A percentile compares a stretch with the other conserved stretches of the same genome.
Evolutionary conservation across 1,140 invertebrate species (phyloP).

Genomic region (Globodera rostochiensis): DNA sequence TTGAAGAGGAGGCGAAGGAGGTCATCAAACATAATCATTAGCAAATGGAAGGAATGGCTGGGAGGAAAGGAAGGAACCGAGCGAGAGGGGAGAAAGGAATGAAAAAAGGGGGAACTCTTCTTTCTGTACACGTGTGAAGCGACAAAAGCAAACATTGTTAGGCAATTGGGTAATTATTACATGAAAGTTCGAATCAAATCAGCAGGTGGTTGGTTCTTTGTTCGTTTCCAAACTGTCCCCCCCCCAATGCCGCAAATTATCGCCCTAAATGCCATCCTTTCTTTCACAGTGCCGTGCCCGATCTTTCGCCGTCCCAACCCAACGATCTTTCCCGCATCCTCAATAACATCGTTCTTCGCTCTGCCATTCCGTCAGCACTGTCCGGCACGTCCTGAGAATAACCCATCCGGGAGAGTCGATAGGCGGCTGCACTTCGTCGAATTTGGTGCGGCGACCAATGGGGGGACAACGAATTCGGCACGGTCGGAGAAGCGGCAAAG

Average conservation of each 20-base stretch:
- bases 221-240: too few species aligned
- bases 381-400: constrained; percentile 48
- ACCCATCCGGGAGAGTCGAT: constrained; percentile 18
- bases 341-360: constrained; percentile 36
- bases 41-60: constrained; percentile 12
- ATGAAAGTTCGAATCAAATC: too few species aligned
- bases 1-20: constrained; percentile 5
- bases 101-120: not conserved
- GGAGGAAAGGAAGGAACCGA: not conserved
- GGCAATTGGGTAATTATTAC: too few species aligned
- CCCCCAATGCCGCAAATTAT: too few species aligned
- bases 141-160: too few species aligned
- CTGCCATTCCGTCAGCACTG: constrained; percentile 37
- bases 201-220: too few species aligned
- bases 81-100: not conserved
- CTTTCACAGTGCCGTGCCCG: constrained; percentile 3
- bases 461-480: constrained; percentile 9
- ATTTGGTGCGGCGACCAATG: constrained; percentile 12
- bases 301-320: constrained; percentile 25
- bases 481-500: constrained; percentile 21
- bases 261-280: not conserved
- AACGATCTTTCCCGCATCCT: constrained; percentile 53
- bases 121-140: too few species aligned
- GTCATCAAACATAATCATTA: too few species aligned
- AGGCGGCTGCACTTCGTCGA: constrained; percentile 12